phyloP scores from a whole-genome alignment of 2,113 vertebrate species.

The Phoxinus phoxinus region DNA sequence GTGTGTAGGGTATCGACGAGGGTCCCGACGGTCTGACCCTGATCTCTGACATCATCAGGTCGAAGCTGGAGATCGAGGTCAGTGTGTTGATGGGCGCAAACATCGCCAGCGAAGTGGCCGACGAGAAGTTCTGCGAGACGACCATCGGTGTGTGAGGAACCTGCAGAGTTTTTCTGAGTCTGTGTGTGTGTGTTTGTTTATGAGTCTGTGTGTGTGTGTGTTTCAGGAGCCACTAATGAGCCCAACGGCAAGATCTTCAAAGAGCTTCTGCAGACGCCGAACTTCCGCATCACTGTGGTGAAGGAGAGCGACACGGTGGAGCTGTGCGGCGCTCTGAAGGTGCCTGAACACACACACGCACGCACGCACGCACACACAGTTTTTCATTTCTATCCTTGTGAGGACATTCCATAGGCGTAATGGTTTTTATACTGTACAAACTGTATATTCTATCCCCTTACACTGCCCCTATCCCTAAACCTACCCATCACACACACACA shows the following conservation, averaged over 20 bases:
- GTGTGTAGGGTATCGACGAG: conserved; percentile 79
- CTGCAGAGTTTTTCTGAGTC: background rate
- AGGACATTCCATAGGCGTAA: no score
- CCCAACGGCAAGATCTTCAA: conserved; percentile 81
- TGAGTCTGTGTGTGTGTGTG: conserved; percentile 15
- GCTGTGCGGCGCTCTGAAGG: conserved; percentile 87
- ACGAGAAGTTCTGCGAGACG: conserved; percentile 87
- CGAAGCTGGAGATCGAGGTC: conserved; percentile 84
- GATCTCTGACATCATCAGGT: conserved; percentile 85
- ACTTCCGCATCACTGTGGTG: conserved; percentile 85
- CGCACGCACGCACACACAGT: conserved; percentile 19
- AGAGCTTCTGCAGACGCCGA: conserved; percentile 83
- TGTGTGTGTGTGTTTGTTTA: conserved; percentile 20
- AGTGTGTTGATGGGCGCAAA: conserved; percentile 89
- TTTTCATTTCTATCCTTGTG: no score
- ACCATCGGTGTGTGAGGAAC: conserved; percentile 77
- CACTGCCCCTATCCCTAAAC: no score
- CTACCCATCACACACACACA: no score
- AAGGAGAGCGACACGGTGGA: conserved; percentile 83
- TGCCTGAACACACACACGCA: conserved; percentile 53
- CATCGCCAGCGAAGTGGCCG: conserved; percentile 86
- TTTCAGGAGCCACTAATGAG: conserved; percentile 78
- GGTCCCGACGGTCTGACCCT: conserved; percentile 81
- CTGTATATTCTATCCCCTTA: no score
- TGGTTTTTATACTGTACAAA: no score